Evolutionary conservation across 2,888 invertebrate species (phyloP), one percentile per base, ranked within the genome.

Genomic region (Parochlus steinenii): DNA sequence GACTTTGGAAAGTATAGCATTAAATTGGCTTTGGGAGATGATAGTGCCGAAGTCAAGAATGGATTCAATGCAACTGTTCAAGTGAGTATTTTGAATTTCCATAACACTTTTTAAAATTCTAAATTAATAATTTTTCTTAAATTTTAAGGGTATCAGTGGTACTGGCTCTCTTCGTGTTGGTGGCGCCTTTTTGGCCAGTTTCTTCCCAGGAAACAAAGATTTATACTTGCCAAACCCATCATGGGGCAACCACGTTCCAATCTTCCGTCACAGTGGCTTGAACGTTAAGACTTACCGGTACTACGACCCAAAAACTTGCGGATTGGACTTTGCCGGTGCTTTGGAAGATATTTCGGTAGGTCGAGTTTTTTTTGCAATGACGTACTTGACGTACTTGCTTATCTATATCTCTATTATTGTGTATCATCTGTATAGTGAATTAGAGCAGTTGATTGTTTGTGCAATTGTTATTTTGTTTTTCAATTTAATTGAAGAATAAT

Each of bases 221-320:
- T 62, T 87, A 31, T 95, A 87, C 63, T 49, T 97, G 45, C 95
- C 98, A 5, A 64, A 70, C 2, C 98, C 98, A 4, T 79, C 97
- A 0, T 99, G 98, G 98, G 97, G 97, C 34, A 99, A 99, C 60
- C 98, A 99, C 56, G 78, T 74, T 1, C 92, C 93, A 35, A 73
- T 98, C 50, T 92, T 95, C 62, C 90, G 82, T 63, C 79, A 81
- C 50, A 65, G 86, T 33, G 82, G 83, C 3, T 56, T 98, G 37
- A 67, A 76, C 10, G 78, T 90, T 31, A 86, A 93, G 54, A 69
- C 74, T 37, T 98, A 98, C 63, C 73, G 80, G 42, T 98, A 97
- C 62, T 98, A 87, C 55, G 85, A 97, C 53, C 72, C 89, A 2
- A 79, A 79, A 47, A 92, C 87, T 3, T 86, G 87, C 54, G 93